These are phyloP conservation scores for Bombus breviceps DNA, from an alignment of 1,140 invertebrate genomes.

Conservation along the genomic window DNA sequence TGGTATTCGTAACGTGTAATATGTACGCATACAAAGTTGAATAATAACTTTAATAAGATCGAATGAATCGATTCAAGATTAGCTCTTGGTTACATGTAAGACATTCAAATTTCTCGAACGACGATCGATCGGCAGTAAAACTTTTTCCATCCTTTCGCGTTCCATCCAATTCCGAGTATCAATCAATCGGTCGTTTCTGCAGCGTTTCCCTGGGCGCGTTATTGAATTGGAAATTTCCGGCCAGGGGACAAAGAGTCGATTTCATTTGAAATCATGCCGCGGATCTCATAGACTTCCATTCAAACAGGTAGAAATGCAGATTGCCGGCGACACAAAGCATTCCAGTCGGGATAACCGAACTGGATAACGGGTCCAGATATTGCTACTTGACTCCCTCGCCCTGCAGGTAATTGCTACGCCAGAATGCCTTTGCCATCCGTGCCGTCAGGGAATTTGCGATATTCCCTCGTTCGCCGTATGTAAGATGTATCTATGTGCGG, in stretches of 20 bases:
- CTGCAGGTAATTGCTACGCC: conserved; percentile 63
- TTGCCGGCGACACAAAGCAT: conserved; percentile 77
- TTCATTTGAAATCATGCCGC: conserved; percentile 56
- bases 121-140: background rate
- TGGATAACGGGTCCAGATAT: conserved; percentile 77
- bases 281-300: conserved; percentile 54
- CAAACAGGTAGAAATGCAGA: conserved; percentile 60
- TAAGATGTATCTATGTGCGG: conserved; percentile 41
- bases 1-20: too few species aligned
- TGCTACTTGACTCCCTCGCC: conserved; percentile 78
- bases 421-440: conserved; percentile 63
- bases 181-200: conserved; percentile 9
- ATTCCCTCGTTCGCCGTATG: conserved; percentile 50
- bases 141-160: conserved; percentile 2
- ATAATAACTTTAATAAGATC: background rate
- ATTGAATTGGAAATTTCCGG: conserved; percentile 55
- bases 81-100: background rate
- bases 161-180: conserved; percentile 11
- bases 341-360: conserved; percentile 74
- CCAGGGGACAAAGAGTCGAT: conserved; percentile 42
- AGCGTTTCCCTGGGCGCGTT: background rate
- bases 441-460: conserved; percentile 59
- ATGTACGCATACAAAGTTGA: too few species aligned
- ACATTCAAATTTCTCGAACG: background rate
- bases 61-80: background rate